Conservation (phyloP, 2,797 vertebrate species). For the Pogoniulus pusillus region DNA sequence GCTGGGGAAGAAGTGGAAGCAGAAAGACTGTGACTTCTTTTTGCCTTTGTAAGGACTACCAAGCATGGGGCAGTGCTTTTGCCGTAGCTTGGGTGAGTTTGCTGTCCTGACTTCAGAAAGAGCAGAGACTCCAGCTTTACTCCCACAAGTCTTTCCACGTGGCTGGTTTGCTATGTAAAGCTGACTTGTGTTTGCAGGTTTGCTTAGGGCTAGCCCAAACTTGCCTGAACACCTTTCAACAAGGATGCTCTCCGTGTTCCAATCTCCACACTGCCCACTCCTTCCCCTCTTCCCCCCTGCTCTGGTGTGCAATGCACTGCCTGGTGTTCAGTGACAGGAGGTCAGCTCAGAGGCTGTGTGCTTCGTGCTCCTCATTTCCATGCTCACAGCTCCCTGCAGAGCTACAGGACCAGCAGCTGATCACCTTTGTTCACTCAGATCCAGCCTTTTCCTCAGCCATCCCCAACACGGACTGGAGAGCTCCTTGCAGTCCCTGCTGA, state of each 20-base stretch:
- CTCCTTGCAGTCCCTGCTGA: background rate
- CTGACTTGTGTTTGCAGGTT: too few species aligned
- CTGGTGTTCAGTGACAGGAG: background rate
- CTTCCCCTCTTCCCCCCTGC: background rate
- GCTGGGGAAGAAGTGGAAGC: background rate
- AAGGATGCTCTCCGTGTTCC: background rate
- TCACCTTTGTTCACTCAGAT: background rate
- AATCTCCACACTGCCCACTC: background rate
- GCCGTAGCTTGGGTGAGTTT: background rate
- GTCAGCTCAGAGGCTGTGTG: background rate
- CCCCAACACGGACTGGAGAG: background rate
- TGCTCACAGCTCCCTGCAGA: background rate
- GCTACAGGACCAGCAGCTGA: background rate
- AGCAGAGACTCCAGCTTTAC: background rate
- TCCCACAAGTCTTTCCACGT: background rate
- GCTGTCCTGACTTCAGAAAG: background rate
- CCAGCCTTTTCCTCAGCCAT: background rate
- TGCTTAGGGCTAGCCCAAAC: background rate
- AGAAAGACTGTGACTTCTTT: background rate
- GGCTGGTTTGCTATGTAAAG: background rate
- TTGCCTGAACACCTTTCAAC: background rate
- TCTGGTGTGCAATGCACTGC: background rate
- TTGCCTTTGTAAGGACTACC: background rate
- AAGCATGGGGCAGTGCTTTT: background rate
- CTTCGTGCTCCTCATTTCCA: background rate